Percentiles rank a stretch among this genome's conserved stretches.
These are phyloP conservation scores for Graphium colonna DNA, from an alignment of 2,888 invertebrate genomes.

Conservation along the genomic window DNA sequence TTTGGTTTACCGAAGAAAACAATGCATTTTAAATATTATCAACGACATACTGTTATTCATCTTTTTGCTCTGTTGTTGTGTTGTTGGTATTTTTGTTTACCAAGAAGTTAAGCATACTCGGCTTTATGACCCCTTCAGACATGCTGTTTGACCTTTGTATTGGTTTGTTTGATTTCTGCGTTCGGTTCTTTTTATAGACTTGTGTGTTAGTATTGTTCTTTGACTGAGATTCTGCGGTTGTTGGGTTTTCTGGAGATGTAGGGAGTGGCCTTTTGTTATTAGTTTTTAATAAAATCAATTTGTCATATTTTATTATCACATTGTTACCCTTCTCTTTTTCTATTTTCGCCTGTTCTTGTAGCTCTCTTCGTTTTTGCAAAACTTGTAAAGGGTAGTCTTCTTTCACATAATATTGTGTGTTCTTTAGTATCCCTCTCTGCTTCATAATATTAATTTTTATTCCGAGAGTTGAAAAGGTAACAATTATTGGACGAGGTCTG, in stretches of 20 bases:
- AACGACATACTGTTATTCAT: neutral
- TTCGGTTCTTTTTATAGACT: conserved; percentile 19
- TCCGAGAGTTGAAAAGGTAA: no score
- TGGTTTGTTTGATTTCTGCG: conserved; percentile 12
- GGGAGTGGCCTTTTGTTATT: no score
- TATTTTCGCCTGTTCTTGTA: no score
- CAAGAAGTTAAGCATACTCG: conserved; percentile 22
- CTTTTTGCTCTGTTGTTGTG: neutral
- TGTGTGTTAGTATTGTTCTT: conserved; percentile 12
- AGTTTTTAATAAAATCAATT: no score
- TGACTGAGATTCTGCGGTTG: neutral
- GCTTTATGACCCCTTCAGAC: conserved; percentile 22
- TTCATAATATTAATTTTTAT: neutral
- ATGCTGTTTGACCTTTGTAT: conserved; percentile 19
- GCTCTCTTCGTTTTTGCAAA: no score
- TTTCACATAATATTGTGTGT: no score
- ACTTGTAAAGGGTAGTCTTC: no score
- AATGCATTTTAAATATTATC: no score
- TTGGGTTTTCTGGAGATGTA: neutral
- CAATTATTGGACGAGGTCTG: neutral
- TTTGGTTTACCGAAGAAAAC: no score
- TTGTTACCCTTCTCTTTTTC: neutral
- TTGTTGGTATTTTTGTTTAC: conserved; percentile 1
- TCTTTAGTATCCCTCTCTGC: neutral
- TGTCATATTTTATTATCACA: neutral